Evolutionary conservation across 2,113 vertebrate genomes (phyloP).

Genomic region (Phasianus colchicus): DNA sequence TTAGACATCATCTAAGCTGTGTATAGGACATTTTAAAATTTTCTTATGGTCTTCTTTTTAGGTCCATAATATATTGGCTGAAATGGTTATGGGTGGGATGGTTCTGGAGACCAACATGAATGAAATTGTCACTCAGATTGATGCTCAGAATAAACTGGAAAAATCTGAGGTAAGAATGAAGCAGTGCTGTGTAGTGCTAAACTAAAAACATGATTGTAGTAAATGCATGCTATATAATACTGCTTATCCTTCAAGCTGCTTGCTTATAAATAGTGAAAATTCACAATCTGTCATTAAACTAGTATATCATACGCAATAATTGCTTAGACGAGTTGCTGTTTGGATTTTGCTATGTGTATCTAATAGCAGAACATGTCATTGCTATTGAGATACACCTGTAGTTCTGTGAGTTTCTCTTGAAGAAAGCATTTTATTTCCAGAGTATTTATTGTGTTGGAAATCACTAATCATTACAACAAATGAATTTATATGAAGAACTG

Average conservation of each 20-base stretch:
- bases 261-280: constrained; percentile 18
- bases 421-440: constrained; percentile 26
- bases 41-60: constrained; percentile 57
- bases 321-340: background rate
- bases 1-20: background rate
- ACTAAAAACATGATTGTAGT: constrained; percentile 70
- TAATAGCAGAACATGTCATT: background rate
- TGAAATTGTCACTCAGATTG: constrained; percentile 97
- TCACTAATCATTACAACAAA: background rate
- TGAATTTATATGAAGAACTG: background rate
- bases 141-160: constrained; percentile 98
- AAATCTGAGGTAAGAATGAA: constrained; percentile 94
- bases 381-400: constrained; percentile 3
- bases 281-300: background rate
- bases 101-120: constrained; percentile 99
- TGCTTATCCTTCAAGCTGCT: constrained; percentile 30
- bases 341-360: background rate
- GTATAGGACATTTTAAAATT: background rate
- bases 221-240: constrained; percentile 27
- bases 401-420: background rate
- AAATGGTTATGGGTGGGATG: constrained; percentile 99
- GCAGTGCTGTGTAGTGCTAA: background rate
- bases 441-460: background rate
- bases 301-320: background rate
- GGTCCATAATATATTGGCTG: constrained; percentile 98